Percentiles rank a stretch among this genome's conserved stretches.
Evolutionary conservation across 2,113 vertebrate genomes (phyloP).

Genomic region (Otocyon megalotis): DNA sequence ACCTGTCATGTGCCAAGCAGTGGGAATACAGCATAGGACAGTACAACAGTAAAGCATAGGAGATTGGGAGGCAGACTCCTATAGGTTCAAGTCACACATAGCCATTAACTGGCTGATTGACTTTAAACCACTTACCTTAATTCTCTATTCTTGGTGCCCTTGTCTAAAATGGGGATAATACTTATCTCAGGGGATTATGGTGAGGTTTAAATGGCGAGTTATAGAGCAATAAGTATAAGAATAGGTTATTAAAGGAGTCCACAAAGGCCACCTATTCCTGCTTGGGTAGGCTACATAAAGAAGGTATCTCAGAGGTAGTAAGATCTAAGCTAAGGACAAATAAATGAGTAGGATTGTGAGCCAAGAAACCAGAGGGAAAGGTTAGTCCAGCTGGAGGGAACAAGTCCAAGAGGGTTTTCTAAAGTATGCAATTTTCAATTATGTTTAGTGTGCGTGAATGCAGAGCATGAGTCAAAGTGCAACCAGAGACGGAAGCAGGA

Average conservation of each 20-base stretch:
- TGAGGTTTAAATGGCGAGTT: neutral
- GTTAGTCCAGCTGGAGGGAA: neutral
- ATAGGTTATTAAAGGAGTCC: neutral
- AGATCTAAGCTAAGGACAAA: neutral
- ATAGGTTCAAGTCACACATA: neutral
- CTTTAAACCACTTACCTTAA: neutral
- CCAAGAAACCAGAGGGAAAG: neutral
- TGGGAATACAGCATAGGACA: neutral
- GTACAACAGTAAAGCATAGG: too few relatives aligned
- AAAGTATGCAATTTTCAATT: neutral
- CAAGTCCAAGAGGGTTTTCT: neutral
- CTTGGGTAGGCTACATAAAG: neutral
- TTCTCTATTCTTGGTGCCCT: neutral
- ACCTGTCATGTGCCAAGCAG: neutral
- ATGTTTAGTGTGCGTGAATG: too few relatives aligned
- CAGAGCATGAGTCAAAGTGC: neutral
- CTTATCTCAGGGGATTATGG: neutral
- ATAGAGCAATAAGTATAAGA: neutral
- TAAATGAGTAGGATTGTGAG: neutral
- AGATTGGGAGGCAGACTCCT: rapidly evolving
- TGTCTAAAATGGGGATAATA: neutral
- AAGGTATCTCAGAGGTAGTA: neutral
- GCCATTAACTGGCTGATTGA: neutral
- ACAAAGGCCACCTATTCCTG: neutral
- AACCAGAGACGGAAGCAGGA: neutral